Evolutionary conservation across 2,113 vertebrate genomes (phyloP).

Genomic region (Corvus hawaiiensis): DNA sequence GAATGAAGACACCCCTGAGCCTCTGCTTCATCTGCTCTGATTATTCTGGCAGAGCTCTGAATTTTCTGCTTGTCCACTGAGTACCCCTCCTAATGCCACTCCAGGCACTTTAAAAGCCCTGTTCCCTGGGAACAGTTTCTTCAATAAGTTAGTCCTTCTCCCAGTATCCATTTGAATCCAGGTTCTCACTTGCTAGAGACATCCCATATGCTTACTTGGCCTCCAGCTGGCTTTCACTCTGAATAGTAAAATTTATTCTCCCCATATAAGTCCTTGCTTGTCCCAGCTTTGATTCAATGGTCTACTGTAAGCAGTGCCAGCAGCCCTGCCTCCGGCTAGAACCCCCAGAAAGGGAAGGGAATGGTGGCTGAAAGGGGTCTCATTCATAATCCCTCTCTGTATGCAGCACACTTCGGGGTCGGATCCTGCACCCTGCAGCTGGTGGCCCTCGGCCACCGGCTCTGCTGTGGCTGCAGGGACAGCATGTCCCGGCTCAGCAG

Average conservation of each 20-base stretch:
- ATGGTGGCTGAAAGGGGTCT: background rate
- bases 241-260: background rate
- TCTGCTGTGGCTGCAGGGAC: background rate
- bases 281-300: background rate
- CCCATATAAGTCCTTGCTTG: background rate
- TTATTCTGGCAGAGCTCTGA: background rate
- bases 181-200: background rate
- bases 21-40: background rate
- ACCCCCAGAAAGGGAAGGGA: background rate
- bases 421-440: background rate
- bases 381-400: background rate
- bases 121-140: background rate
- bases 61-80: background rate
- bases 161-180: background rate
- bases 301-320: background rate
- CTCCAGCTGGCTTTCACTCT: background rate
- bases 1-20: background rate
- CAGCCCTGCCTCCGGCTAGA: background rate
- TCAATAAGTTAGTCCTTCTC: background rate
- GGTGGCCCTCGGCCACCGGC: background rate
- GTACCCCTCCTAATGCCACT: background rate
- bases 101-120: background rate
- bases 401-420: background rate
- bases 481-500: accelerated
- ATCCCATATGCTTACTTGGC: background rate